Evolutionary conservation across 2,113 vertebrate genomes (phyloP), one percentile per base, ranked within the genome.

Genomic region (Vidua chalybeata): DNA sequence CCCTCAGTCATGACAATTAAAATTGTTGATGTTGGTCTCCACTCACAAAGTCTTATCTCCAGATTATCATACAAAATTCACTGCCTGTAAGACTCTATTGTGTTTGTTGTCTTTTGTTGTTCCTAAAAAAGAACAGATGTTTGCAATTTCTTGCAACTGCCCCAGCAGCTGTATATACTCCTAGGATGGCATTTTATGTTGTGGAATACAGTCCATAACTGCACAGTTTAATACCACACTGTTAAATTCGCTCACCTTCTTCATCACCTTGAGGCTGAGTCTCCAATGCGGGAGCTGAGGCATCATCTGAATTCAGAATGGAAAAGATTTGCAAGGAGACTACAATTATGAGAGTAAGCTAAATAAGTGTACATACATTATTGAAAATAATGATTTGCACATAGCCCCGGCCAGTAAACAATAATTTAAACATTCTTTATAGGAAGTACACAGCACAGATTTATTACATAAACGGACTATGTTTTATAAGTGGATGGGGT

Each of bases 261-360:
- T 99, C 99, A 46, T 99, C 99, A 68, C 98, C 97, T 83, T 98
- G 97, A 66, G 99, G 98, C 75, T 99, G 99, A 39, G 98, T 97
- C 92, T 99, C 99, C 97, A 99, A 92, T 31, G 98, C 98, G 1
- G 98, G 98, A 78, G 98, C 98, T 52, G 98, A 97, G 76, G 98
- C 97, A 96, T 99, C 99, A 99, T 99, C 99, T 99, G 99, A 98
- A 98, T 99, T 99, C 98, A 99, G 99, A 99, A 99, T 98, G 98
- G 99, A 99, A 98, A 99, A 99, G 98, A 99, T 99, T 99, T 99
- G 99, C 99, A 99, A 99, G 98, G 99, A 99, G 98, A 99, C 99
- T 99, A 99, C 99, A 98, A 99, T 99, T 99, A 99, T 97, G 95
- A 99, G 97, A 98, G 98, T 98, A 98, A 99, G 97, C 95, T 97